Evolutionary conservation across 2,888 invertebrate species (phyloP).

Genomic region (Troides oblongomaculatus): DNA sequence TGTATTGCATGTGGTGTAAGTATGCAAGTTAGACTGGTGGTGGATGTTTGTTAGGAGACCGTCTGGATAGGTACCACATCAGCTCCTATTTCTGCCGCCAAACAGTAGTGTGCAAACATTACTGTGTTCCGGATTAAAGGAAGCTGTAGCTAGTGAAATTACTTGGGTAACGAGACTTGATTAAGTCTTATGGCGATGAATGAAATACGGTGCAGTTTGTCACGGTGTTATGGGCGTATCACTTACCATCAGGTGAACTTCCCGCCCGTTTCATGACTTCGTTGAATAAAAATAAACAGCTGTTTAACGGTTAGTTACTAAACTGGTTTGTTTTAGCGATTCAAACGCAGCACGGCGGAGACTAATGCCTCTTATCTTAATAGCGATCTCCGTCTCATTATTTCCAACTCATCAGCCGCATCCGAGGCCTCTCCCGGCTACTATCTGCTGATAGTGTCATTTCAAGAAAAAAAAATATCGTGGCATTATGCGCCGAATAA

Average conservation of each 20-base stretch:
- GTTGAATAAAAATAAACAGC: too few relatives aligned
- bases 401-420: conserved; percentile 75
- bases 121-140: too few relatives aligned
- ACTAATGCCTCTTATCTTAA: conserved; percentile 62
- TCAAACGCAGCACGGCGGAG: conserved; percentile 15
- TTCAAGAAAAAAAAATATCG: conserved; percentile 43
- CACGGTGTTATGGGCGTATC: too few relatives aligned
- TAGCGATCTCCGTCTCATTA: conserved; percentile 75
- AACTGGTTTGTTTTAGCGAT: not conserved
- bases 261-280: too few relatives aligned
- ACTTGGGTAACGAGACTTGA: too few relatives aligned
- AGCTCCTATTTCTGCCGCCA: too few relatives aligned
- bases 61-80: too few relatives aligned
- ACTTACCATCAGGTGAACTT: too few relatives aligned
- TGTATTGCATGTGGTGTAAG: not conserved
- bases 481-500: conserved; percentile 17
- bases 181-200: too few relatives aligned
- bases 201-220: too few relatives aligned
- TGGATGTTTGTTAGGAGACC: not conserved
- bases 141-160: too few relatives aligned
- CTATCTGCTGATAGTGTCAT: conserved; percentile 52
- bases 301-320: not conserved
- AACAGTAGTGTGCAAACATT: too few relatives aligned
- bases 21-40: not conserved
- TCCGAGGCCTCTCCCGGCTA: conserved; percentile 60